Evolutionary conservation across 1,140 invertebrate genomes (phyloP).

Genomic region (Leptopilina boulardi): DNA sequence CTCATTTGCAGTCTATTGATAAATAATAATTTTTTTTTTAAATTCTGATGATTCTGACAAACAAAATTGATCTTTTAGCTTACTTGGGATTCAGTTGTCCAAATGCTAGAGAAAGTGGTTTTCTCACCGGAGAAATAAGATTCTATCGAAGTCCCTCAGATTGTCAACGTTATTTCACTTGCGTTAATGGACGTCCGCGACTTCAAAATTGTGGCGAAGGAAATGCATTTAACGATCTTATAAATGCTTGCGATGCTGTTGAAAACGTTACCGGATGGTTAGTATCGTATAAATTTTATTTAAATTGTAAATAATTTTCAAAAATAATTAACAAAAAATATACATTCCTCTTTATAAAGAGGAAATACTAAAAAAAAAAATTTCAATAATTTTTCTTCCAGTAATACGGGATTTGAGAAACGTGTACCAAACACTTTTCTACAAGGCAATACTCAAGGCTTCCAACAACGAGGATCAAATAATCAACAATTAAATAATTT

Average conservation of each 20-base stretch:
- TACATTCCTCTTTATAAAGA: not conserved
- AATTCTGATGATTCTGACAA: no score
- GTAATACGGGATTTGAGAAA: not conserved
- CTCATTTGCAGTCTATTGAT: not conserved
- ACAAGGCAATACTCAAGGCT: not conserved
- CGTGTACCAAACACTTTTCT: not conserved
- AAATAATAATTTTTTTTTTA: not conserved
- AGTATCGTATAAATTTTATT: constrained; percentile 36
- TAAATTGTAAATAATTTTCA: no score
- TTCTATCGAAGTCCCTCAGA: constrained; percentile 80
- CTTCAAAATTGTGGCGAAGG: constrained; percentile 86
- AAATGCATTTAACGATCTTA: constrained; percentile 87
- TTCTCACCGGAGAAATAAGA: constrained; percentile 76
- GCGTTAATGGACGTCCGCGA: constrained; percentile 84
- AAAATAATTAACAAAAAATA: no score
- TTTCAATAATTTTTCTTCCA: not conserved
- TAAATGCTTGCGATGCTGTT: constrained; percentile 84
- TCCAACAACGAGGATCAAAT: not conserved
- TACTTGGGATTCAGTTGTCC: constrained; percentile 84
- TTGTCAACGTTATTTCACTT: constrained; percentile 90
- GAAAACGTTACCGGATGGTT: constrained; percentile 87
- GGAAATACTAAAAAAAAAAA: not conserved
- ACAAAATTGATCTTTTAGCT: no score
- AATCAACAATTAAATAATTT: not conserved
- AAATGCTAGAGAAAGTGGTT: constrained; percentile 67